These are phyloP conservation scores for Mohoua ochrocephala DNA, from an alignment of 2,113 vertebrate genomes.

Conservation along the genomic window DNA sequence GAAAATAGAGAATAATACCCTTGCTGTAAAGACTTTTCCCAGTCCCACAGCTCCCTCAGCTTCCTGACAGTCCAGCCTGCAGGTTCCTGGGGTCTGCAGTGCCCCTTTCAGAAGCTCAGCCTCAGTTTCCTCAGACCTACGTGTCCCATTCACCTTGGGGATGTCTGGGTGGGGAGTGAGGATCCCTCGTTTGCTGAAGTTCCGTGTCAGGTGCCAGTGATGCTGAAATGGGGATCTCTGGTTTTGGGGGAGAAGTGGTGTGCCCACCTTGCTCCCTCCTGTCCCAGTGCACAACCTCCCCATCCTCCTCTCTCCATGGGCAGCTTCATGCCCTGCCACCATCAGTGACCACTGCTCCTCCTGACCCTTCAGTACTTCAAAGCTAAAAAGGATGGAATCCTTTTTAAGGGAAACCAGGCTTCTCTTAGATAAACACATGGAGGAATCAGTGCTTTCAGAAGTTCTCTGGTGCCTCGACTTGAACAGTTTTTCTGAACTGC, in stretches of 20 bases:
- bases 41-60: accelerated
- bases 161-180: not conserved
- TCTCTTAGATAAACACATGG: not conserved
- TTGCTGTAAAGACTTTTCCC: not conserved
- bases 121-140: not conserved
- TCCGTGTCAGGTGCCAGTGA: not conserved
- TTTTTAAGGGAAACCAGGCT: not conserved
- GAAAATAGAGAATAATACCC: not conserved
- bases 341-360: accelerated
- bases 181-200: not conserved
- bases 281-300: too few relatives aligned
- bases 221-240: not conserved
- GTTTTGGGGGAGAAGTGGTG: not conserved
- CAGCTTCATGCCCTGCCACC: not conserved
- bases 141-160: accelerated
- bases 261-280: not conserved
- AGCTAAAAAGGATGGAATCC: not conserved
- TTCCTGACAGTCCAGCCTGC: not conserved
- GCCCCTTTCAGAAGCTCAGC: not conserved
- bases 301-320: not conserved
- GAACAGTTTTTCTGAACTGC: not conserved
- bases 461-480: not conserved
- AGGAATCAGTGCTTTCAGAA: not conserved
- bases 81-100: not conserved
- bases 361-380: not conserved